phyloP scores from a whole-genome alignment of 1,140 invertebrate species.

The Lordiphosa mommai region DNA sequence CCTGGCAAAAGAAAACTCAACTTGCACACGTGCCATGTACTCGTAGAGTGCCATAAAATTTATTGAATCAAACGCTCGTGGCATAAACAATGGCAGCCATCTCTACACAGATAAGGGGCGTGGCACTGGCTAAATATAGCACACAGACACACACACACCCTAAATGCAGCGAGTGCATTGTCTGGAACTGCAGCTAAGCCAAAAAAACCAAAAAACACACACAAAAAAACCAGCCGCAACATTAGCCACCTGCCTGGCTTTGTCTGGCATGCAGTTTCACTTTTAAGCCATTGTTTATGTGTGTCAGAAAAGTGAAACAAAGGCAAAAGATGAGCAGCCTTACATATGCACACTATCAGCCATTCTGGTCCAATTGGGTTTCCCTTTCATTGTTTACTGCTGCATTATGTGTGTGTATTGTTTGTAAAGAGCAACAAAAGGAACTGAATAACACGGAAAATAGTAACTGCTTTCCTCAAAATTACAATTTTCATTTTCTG shows the following conservation, averaged over 20 bases:
- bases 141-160: too few species aligned
- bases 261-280: conserved; percentile 18
- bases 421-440: conserved; percentile 7
- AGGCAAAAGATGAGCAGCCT: conserved; percentile 10
- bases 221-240: conserved; percentile 31
- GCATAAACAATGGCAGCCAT: conserved; percentile 56
- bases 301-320: conserved; percentile 35
- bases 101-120: conserved; percentile 28
- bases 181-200: conserved; percentile 6
- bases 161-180: conserved; percentile 35
- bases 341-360: conserved; percentile 20
- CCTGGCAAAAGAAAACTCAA: conserved; percentile 9
- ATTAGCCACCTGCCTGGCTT: conserved; percentile 44
- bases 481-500: conserved; percentile 13
- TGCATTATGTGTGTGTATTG: conserved; percentile 20
- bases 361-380: conserved; percentile 29
- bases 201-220: not conserved
- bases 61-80: conserved; percentile 60
- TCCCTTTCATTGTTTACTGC: conserved; percentile 24
- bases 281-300: conserved; percentile 26
- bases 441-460: conserved; percentile 15
- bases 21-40: conserved; percentile 23
- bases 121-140: conserved; percentile 51
- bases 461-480: not conserved
- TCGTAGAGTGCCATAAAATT: conserved; percentile 30